Conservation (phyloP, 2,888 invertebrate genomes). For the Nebria brevicollis region DNA sequence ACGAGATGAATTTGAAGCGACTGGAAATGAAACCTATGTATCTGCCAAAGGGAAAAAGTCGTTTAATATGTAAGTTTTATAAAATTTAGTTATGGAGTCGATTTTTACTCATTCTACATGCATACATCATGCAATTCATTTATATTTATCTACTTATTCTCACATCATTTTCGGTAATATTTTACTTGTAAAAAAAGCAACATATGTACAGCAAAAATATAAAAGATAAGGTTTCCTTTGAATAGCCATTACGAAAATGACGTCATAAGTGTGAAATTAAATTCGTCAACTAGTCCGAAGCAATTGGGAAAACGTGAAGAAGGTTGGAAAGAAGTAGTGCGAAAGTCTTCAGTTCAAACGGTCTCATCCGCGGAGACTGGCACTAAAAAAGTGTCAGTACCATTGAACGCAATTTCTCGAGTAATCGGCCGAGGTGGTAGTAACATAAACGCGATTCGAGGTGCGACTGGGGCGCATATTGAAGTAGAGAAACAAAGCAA, state of each 20-base stretch:
- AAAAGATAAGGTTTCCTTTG: not conserved
- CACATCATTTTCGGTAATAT: no score
- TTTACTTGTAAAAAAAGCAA: no score
- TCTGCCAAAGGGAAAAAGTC: constrained; percentile 62
- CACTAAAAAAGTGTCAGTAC: constrained; percentile 93
- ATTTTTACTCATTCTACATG: no score
- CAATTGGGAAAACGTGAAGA: constrained; percentile 80
- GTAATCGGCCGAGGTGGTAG: constrained; percentile 97
- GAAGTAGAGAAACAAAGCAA: constrained; percentile 98
- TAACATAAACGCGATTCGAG: constrained; percentile 97
- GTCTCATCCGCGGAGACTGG: constrained; percentile 60
- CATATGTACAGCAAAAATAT: not conserved
- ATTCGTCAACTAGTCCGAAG: constrained; percentile 73
- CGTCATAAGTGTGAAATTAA: constrained; percentile 37
- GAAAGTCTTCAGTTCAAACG: constrained; percentile 78
- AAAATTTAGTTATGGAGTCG: constrained; percentile 4
- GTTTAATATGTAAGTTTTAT: constrained; percentile 53
- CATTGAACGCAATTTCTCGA: constrained; percentile 93
- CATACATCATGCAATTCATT: no score
- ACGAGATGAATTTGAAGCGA: constrained; percentile 78
- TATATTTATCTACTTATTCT: not conserved
- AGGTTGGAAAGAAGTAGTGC: constrained; percentile 97
- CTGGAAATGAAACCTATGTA: constrained; percentile 71
- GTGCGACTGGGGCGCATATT: constrained; percentile 96
- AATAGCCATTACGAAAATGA: constrained; percentile 49